phyloP scores from a whole-genome alignment of 2,113 vertebrate species.

The Gasterosteus aculeatus region DNA sequence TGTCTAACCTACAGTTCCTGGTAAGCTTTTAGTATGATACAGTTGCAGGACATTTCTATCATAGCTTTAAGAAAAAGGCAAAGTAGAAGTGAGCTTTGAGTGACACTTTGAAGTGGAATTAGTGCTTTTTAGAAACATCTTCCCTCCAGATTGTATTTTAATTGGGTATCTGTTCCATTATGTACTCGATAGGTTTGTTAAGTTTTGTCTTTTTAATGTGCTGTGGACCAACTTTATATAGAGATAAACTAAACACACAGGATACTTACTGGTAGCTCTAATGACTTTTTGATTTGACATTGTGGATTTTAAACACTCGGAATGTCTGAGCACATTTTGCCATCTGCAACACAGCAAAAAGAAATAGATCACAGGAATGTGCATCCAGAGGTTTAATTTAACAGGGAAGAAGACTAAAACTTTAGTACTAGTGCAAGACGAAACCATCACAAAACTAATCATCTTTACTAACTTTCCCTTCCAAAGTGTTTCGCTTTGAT shows the following conservation, averaged over 20 bases:
- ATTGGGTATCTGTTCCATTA: background rate
- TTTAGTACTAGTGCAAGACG: background rate
- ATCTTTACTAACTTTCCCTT: background rate
- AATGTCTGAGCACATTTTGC: conserved; percentile 11
- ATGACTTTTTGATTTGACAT: background rate
- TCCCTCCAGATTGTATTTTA: background rate
- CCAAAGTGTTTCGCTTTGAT: background rate
- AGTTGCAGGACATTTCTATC: background rate
- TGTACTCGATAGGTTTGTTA: background rate
- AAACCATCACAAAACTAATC: background rate
- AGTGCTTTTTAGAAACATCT: too few relatives aligned
- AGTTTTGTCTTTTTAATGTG: background rate
- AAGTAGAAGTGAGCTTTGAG: background rate
- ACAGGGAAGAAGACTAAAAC: background rate
- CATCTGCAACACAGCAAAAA: conserved; percentile 9
- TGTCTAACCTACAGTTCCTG: background rate
- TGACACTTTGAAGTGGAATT: background rate
- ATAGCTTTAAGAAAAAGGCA: background rate
- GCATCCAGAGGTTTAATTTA: background rate
- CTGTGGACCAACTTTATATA: conserved; percentile 23
- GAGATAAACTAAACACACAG: background rate
- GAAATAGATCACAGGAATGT: background rate
- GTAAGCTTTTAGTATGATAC: conserved; percentile 2
- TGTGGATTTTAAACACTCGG: conserved; percentile 11
- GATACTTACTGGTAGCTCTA: conserved; percentile 36